Conservation (phyloP, 2,113 vertebrate genomes). For the human region DNA sequence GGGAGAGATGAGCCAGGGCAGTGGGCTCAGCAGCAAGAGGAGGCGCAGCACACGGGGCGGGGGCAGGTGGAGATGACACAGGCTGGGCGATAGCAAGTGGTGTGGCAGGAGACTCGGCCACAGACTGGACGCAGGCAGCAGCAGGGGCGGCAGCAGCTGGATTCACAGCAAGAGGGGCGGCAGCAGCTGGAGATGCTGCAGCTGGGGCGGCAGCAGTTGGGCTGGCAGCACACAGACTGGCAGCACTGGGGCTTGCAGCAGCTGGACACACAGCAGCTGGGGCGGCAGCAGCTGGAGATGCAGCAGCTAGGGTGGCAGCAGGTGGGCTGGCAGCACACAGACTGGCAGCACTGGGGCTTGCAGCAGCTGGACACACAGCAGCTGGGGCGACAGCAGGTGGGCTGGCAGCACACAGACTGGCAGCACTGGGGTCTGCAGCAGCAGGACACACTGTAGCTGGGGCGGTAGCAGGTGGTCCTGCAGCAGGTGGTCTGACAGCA, state of each 20-base stretch:
- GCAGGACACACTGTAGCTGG: not conserved
- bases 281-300: not conserved
- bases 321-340: not conserved
- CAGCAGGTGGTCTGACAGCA: constrained; percentile 1
- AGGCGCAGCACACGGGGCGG: not conserved
- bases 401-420: too few relatives aligned
- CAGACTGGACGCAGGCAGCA: not conserved
- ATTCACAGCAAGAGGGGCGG: too few relatives aligned
- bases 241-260: too few relatives aligned
- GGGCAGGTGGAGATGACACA: not conserved
- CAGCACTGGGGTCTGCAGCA: not conserved
- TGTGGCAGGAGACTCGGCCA: not conserved
- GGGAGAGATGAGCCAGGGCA: not conserved
- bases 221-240: too few relatives aligned
- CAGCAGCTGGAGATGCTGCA: too few relatives aligned
- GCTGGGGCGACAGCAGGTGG: not conserved
- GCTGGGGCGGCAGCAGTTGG: too few relatives aligned
- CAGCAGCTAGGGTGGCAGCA: not conserved
- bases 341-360: not conserved
- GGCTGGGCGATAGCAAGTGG: not conserved
- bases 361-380: not conserved
- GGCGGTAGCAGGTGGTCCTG: not conserved
- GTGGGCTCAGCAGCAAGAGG: not conserved
- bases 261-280: not conserved
- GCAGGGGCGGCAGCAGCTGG: not conserved